Percentiles rank a stretch among this genome's conserved stretches.
Evolutionary conservation across 2,113 vertebrate genomes (phyloP).

Genomic region (Chloropsis hardwickii): DNA sequence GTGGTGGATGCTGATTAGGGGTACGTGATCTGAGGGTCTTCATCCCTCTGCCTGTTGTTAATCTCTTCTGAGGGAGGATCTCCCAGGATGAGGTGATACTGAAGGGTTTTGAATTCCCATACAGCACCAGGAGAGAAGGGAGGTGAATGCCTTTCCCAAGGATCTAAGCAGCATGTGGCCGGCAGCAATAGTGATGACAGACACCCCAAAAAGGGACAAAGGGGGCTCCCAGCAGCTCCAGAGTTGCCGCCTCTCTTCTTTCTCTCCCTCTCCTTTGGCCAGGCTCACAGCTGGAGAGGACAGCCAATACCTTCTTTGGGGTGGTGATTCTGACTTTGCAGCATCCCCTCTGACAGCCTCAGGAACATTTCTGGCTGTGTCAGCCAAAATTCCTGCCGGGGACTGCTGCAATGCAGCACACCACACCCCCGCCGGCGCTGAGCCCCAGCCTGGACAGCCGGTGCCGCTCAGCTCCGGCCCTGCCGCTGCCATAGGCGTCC

Average conservation of each 20-base stretch:
- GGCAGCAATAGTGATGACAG: neutral
- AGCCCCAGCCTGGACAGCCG: neutral
- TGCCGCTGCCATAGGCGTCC: neutral
- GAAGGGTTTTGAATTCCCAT: neutral
- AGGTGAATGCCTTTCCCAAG: neutral
- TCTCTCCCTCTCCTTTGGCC: neutral
- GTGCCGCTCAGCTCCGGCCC: neutral
- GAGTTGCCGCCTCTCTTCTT: neutral
- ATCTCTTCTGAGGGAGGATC: neutral
- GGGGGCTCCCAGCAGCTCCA: neutral
- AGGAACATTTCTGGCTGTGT: slow-evolving; percentile 28
- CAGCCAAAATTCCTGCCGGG: slow-evolving; percentile 58
- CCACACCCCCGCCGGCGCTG: neutral
- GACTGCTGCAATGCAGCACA: slow-evolving; percentile 61
- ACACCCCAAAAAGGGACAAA: neutral
- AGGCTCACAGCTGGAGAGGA: neutral
- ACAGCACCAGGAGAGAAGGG: neutral
- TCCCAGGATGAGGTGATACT: neutral
- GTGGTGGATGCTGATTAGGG: neutral
- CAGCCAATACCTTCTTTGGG: neutral
- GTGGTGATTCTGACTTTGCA: neutral
- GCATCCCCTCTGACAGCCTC: slow-evolving; percentile 9
- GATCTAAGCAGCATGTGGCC: neutral
- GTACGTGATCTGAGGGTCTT: neutral
- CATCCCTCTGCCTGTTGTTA: neutral